phyloP scores from a whole-genome alignment of 2,888 invertebrate species.

The Phlogophora meticulosa region DNA sequence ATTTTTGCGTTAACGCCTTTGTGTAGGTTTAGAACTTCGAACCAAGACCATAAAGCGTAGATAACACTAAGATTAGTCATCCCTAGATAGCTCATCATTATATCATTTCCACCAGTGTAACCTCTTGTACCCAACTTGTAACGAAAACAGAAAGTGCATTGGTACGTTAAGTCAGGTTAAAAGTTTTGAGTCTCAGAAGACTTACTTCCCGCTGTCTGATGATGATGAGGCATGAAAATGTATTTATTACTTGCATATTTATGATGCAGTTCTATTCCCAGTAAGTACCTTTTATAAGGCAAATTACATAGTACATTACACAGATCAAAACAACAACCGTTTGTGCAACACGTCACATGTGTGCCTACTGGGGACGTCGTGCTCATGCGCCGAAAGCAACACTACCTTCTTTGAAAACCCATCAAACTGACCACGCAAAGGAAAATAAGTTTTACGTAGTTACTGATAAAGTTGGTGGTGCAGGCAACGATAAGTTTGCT shows the following conservation, averaged over 20 bases:
- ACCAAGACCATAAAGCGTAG: no score
- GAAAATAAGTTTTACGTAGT: background rate
- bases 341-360: constrained; percentile 76
- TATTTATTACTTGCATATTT: constrained; percentile 18
- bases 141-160: no score
- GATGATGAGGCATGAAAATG: constrained; percentile 1
- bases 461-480: background rate
- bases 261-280: constrained; percentile 20
- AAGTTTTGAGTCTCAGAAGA: background rate
- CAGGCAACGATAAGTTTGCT: constrained; percentile 15
- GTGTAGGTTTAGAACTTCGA: no score
- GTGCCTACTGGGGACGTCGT: constrained; percentile 75
- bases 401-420: constrained; percentile 44
- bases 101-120: no score
- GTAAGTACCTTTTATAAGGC: constrained; percentile 56
- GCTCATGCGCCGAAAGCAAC: constrained; percentile 67
- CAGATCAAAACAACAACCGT: constrained; percentile 74
- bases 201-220: background rate
- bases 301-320: constrained; percentile 72
- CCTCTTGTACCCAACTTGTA: no score
- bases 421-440: background rate
- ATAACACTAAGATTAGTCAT: no score
- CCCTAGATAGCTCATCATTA: no score
- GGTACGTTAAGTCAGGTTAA: no score
- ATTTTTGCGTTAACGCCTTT: no score